Evolutionary conservation across 2,113 vertebrate species (phyloP), one percentile per base, ranked within the genome.

Genomic region (Pionites leucogaster): DNA sequence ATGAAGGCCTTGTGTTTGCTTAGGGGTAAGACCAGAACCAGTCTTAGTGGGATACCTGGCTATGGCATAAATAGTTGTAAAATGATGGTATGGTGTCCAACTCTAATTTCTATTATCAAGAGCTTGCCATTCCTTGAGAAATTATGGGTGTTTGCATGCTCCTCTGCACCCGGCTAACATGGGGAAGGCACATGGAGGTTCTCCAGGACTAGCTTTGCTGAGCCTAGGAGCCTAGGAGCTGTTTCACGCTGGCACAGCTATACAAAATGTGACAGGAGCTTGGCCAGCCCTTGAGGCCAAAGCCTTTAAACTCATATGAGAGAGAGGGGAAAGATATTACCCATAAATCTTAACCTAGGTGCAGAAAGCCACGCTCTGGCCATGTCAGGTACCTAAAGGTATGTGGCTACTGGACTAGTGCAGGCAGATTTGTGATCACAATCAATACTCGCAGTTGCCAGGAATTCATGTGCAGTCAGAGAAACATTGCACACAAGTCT

Each of bases 291-390:
- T 77, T 13, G 52, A 88, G 90, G 90, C 46, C 87, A 93, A 96
- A 93, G 94, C 92, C 94, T 96, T 96, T 94, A 96, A 95, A 96
- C 87, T 93, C 50, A 0, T 1, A 20, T 7, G 68, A 74, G 64
- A 63, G 63, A 53, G 39, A 83, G 89, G 83, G 69, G 72, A 64
- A 91, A 75, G 69, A 55, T 25, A 39, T 46, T 53, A 41, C 46
- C 31, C 67, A 82, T 97, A 81, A 91, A 91, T 97, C 71, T 78
- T 33, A 18, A 59, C 16, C 23, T 3, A 9, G 28, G 20, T 2
- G 2, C 10, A 71, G 53, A 28, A 59, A 90, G 53, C 1, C 0
- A 1, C 28, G 28, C 52, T 72, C 57, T 35, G 76, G 47, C 47
- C 67, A 17, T 1, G 0, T 60, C 71, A 67, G 68, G 47, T 47